These are phyloP conservation scores for Taurulus bubalis DNA, from an alignment of 2,113 vertebrate genomes.

Conservation along the genomic window DNA sequence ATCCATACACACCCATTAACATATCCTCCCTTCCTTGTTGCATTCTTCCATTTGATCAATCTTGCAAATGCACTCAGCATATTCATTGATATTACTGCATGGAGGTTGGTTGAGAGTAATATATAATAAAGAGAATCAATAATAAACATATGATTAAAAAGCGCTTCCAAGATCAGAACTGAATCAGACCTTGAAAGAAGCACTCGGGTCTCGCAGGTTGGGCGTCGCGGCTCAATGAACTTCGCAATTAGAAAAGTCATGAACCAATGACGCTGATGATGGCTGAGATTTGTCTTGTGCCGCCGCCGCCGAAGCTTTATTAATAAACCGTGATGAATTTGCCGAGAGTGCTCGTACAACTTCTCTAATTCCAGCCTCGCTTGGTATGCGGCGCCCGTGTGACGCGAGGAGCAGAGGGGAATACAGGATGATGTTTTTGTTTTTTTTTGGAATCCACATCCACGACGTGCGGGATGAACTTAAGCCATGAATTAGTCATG, in stretches of 20 bases:
- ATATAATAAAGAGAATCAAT: neutral
- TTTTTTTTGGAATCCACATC: neutral
- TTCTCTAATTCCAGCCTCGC: conserved; percentile 11
- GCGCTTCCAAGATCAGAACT: neutral
- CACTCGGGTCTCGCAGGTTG: neutral
- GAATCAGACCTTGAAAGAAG: neutral
- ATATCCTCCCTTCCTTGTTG: neutral
- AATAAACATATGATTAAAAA: conserved; percentile 11
- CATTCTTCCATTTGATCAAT: neutral
- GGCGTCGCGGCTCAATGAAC: conserved; percentile 28
- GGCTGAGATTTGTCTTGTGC: conserved; percentile 31
- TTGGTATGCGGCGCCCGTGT: conserved; percentile 21
- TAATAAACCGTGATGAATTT: conserved; percentile 49
- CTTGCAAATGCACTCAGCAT: neutral
- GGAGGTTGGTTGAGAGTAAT: neutral
- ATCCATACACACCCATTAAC: neutral
- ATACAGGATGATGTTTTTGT: conserved; percentile 11
- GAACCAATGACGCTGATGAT: conserved; percentile 21
- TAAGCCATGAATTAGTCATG: neutral
- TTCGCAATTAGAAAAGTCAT: conserved; percentile 37
- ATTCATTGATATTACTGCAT: neutral
- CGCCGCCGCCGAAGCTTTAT: conserved; percentile 32
- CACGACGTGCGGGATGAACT: conserved; percentile 4
- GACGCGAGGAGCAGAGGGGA: neutral
- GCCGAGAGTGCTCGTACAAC: neutral